Evolutionary conservation across 2,113 vertebrate species (phyloP).

Genomic region (Acrocephalus kingi): DNA sequence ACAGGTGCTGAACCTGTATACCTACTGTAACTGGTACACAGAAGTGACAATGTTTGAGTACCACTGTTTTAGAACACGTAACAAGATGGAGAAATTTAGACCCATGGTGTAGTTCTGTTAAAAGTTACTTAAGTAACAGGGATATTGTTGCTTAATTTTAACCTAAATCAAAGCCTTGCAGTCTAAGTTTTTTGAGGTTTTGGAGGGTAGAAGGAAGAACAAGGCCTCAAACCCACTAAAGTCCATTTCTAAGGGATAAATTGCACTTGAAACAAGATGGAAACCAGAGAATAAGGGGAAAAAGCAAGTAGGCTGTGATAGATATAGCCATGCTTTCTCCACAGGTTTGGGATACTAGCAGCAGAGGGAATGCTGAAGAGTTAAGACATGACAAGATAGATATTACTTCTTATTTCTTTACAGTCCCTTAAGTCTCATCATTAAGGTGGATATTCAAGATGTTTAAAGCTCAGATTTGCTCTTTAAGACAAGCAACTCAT

Average conservation of each 20-base stretch:
- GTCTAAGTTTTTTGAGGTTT: background rate
- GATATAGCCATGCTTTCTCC: background rate
- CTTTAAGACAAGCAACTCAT: background rate
- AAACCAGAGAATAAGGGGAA: background rate
- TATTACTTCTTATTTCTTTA: background rate
- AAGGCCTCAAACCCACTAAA: background rate
- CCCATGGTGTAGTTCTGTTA: background rate
- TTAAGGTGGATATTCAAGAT: background rate
- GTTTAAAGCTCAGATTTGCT: background rate
- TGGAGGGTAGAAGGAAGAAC: background rate
- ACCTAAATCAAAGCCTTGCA: background rate
- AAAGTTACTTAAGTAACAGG: background rate
- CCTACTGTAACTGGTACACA: background rate
- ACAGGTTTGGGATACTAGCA: background rate
- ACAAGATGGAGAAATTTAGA: background rate
- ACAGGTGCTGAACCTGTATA: background rate
- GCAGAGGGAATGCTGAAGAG: background rate
- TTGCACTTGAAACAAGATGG: background rate
- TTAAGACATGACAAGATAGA: background rate
- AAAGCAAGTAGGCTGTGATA: background rate
- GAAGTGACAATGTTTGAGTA: background rate
- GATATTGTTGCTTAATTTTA: background rate
- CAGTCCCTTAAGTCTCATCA: background rate
- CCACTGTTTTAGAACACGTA: background rate
- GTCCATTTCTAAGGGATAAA: background rate